phyloP scores from a whole-genome alignment of 1,140 invertebrate genomes.

The Hylyphantes graminicola region DNA sequence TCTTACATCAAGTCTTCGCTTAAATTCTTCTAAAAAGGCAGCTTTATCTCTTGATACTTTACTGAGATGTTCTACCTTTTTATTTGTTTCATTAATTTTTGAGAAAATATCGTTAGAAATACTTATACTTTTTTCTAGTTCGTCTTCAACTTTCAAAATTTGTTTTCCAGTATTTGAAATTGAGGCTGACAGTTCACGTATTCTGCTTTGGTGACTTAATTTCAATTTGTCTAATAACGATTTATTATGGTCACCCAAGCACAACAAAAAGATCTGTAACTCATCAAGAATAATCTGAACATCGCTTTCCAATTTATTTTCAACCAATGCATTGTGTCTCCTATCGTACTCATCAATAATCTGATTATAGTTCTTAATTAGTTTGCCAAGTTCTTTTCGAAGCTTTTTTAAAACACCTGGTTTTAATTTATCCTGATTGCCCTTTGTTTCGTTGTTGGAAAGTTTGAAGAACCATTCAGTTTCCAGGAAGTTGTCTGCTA shows the following conservation, averaged over 20 bases:
- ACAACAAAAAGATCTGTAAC: slow-evolving; percentile 4
- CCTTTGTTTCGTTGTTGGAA: neutral
- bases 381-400: slow-evolving; percentile 18
- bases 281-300: slow-evolving; percentile 26
- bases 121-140: neutral
- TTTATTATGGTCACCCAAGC: neutral
- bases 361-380: neutral
- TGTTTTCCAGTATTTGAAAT: neutral
- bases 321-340: slow-evolving; percentile 5
- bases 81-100: neutral
- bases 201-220: no score
- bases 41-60: neutral
- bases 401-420: neutral
- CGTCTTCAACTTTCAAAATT: neutral
- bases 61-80: neutral
- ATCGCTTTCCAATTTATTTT: slow-evolving; percentile 40
- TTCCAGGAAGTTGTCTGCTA: slow-evolving; percentile 28
- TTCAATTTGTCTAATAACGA: no score
- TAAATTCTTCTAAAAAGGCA: no score
- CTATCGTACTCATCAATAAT: neutral
- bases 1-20: neutral
- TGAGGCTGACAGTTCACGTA: neutral
- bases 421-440: neutral
- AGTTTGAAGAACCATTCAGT: slow-evolving; percentile 12
- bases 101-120: slow-evolving; percentile 15